Conservation (phyloP, 2,888 invertebrate species). For the Dolomedes plantarius region DNA sequence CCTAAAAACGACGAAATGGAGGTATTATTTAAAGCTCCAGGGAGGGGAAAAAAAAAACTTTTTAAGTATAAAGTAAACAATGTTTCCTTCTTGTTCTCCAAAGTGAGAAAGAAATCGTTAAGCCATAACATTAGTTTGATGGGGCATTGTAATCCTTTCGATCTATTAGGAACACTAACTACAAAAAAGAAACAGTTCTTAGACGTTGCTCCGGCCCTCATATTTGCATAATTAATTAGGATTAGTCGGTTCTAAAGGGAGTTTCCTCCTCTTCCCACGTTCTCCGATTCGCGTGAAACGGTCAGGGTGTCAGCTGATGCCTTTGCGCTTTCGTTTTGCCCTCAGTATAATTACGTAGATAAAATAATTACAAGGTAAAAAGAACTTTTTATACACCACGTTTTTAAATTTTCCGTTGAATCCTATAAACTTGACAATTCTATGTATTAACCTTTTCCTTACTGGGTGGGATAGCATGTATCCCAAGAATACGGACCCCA, state of each 20-base stretch:
- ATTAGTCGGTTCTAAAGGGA: constrained; percentile 1
- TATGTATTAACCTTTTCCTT: too few species aligned
- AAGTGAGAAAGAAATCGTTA: neutral
- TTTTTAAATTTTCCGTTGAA: too few species aligned
- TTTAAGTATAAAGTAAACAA: neutral
- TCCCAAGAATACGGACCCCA: too few species aligned
- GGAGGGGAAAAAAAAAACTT: neutral
- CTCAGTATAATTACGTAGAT: too few species aligned
- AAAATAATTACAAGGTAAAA: too few species aligned
- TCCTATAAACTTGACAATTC: too few species aligned
- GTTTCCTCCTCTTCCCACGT: too few species aligned
- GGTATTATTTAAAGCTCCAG: neutral
- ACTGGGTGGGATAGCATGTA: too few species aligned
- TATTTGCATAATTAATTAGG: constrained; percentile 32
- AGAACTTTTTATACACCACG: too few species aligned
- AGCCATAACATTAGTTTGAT: neutral
- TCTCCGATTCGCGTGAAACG: too few species aligned
- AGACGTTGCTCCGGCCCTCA: neutral
- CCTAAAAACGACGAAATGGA: neutral
- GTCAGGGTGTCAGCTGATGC: too few species aligned
- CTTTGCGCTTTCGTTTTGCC: too few species aligned
- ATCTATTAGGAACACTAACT: neutral
- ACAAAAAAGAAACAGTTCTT: constrained; percentile 2
- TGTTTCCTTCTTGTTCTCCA: neutral
- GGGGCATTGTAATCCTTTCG: neutral